Conservation (phyloP, 2,888 invertebrate species). For the Neuroscelio doddi region DNA sequence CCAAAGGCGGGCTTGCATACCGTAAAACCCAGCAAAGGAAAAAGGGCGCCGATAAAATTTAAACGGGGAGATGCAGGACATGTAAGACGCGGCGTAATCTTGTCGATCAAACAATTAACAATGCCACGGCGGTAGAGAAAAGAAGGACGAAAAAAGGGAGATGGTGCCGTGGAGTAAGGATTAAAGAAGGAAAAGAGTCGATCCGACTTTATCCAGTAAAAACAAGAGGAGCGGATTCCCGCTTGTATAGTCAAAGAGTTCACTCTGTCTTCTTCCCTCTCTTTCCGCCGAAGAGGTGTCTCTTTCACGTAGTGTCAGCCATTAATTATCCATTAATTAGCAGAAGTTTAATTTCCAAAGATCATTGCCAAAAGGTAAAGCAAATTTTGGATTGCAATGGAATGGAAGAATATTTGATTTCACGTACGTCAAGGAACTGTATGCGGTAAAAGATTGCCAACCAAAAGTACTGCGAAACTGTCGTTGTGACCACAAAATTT, state of each 20-base stretch:
- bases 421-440: too few relatives aligned
- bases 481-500: too few relatives aligned
- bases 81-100: conserved; percentile 71
- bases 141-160: conserved; percentile 45
- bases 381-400: conserved; percentile 3
- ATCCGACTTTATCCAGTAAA: conserved; percentile 49
- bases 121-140: conserved; percentile 57
- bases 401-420: too few relatives aligned
- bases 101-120: conserved; percentile 72
- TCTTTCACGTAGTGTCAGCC: conserved; percentile 68
- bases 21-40: conserved; percentile 23
- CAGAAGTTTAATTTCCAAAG: conserved; percentile 65
- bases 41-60: conserved; percentile 37
- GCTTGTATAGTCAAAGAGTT: conserved; percentile 44
- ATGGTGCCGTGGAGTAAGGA: conserved; percentile 47
- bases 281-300: conserved; percentile 53
- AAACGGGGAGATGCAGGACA: conserved; percentile 60
- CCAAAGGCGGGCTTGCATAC: conserved; percentile 44
- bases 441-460: too few relatives aligned
- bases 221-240: conserved; percentile 46
- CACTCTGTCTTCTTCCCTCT: conserved; percentile 23
- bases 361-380: conserved; percentile 31
- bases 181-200: conserved; percentile 49
- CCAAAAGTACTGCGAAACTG: too few relatives aligned
- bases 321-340: conserved; percentile 72